Percentiles rank a stretch among this genome's conserved stretches.
Evolutionary conservation across 2,113 vertebrate genomes (phyloP).

Genomic region (Caretta caretta): DNA sequence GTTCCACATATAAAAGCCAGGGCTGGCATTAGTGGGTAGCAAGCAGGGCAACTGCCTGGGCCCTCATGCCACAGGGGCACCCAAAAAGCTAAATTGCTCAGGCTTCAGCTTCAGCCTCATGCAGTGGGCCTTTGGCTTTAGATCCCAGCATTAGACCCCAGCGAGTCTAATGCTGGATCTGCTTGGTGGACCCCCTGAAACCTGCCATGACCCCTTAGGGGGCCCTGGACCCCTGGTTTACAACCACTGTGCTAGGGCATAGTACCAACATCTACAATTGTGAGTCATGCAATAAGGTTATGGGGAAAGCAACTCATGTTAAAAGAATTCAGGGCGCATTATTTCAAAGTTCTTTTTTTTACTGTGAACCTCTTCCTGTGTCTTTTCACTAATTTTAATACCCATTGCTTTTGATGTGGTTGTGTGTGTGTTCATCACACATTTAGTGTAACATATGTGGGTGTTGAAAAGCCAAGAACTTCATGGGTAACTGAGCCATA

Average conservation of each 20-base stretch:
- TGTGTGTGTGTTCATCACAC: background rate
- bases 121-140: no score
- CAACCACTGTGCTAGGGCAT: background rate
- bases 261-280: background rate
- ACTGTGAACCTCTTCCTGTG: background rate
- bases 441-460: background rate
- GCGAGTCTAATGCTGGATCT: no score
- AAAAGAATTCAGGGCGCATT: background rate
- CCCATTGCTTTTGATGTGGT: background rate
- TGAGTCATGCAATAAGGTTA: background rate
- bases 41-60: no score
- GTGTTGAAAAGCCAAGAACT: background rate
- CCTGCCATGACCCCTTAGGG: no score
- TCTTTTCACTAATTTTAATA: background rate
- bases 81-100: no score
- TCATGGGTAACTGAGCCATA: background rate
- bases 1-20: no score
- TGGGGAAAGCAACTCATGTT: background rate
- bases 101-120: no score
- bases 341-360: background rate
- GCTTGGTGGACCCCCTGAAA: no score
- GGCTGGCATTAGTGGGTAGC: no score
- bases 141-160: no score
- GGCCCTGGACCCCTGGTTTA: no score
- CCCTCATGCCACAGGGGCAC: no score